Conservation (phyloP, 2,113 vertebrate species). For the Elaphurus davidianus region DNA sequence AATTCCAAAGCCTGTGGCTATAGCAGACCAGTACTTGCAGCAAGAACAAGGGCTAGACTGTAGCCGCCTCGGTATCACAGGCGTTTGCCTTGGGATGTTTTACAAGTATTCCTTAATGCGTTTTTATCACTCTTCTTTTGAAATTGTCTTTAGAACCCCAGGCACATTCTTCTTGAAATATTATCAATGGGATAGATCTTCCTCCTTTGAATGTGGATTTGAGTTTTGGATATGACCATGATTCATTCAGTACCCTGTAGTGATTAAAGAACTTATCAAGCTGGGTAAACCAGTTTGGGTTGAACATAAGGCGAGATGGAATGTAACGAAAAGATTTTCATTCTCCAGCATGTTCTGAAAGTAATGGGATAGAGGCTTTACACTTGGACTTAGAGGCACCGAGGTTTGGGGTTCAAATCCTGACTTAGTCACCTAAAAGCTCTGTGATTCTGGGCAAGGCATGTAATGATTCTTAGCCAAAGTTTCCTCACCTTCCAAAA, state of each 20-base stretch:
- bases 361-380: neutral
- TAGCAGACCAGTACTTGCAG: neutral
- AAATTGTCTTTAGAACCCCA: slow-evolving; percentile 51
- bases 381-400: neutral
- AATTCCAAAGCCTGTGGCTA: neutral
- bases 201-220: slow-evolving; percentile 48
- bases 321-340: slow-evolving; percentile 27
- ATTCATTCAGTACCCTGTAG: slow-evolving; percentile 57
- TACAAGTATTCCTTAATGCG: neutral
- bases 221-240: slow-evolving; percentile 48
- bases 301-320: slow-evolving; percentile 22
- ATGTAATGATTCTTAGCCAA: neutral
- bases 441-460: neutral
- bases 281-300: slow-evolving; percentile 66
- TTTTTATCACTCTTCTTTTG: slow-evolving; percentile 43
- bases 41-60: neutral
- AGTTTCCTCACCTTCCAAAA: neutral
- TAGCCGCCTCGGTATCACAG: neutral
- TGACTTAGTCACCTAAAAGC: neutral
- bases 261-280: slow-evolving; percentile 49
- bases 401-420: neutral
- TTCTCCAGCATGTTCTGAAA: slow-evolving; percentile 1
- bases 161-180: slow-evolving; percentile 58
- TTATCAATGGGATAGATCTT: slow-evolving; percentile 53
- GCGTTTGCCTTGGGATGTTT: neutral